Evolutionary conservation across 2,888 invertebrate genomes (phyloP).

Genomic region (Aleiodes testaceus): DNA sequence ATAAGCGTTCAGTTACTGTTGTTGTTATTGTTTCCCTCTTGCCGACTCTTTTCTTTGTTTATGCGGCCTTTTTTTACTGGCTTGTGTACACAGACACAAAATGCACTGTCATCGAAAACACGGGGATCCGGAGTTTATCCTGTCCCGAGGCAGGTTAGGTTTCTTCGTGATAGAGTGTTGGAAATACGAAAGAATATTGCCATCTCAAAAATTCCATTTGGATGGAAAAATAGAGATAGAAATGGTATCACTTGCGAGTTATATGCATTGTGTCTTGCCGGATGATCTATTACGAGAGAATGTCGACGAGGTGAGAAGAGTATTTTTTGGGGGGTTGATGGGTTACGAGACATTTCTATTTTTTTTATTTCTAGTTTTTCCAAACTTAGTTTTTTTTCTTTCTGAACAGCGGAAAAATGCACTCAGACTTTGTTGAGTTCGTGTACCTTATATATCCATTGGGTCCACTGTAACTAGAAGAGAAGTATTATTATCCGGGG

Average conservation of each 20-base stretch:
- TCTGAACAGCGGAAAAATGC: slow-evolving; percentile 1
- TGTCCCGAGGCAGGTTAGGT: slow-evolving; percentile 2
- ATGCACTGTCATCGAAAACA: not conserved
- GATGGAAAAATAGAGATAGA: slow-evolving; percentile 43
- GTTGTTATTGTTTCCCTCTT: not conserved
- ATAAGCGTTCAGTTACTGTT: not conserved
- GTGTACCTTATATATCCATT: slow-evolving; percentile 12
- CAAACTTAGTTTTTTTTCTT: not conserved
- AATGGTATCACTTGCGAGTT: not conserved
- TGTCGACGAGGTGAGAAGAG: not conserved
- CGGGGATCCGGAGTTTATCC: not conserved
- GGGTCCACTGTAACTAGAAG: slow-evolving; percentile 65
- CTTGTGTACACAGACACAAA: not conserved
- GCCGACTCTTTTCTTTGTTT: not conserved
- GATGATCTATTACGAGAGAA: slow-evolving; percentile 4
- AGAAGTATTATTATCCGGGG: slow-evolving; percentile 77
- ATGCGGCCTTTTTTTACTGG: not conserved
- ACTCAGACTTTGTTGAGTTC: slow-evolving; percentile 16
- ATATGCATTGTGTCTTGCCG: not conserved
- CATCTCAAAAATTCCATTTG: slow-evolving; percentile 54
- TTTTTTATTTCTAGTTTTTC: slow-evolving; percentile 13
- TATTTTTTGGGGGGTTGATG: slow-evolving; percentile 3
- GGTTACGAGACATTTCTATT: slow-evolving; percentile 13
- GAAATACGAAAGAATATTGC: slow-evolving; percentile 43
- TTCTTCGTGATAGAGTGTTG: slow-evolving; percentile 31